Percentiles rank a stretch among this genome's conserved stretches.
These are phyloP conservation scores for Meandrina meandrites DNA, from an alignment of 92 coral and sea anemone genomes.

Conservation along the genomic window DNA sequence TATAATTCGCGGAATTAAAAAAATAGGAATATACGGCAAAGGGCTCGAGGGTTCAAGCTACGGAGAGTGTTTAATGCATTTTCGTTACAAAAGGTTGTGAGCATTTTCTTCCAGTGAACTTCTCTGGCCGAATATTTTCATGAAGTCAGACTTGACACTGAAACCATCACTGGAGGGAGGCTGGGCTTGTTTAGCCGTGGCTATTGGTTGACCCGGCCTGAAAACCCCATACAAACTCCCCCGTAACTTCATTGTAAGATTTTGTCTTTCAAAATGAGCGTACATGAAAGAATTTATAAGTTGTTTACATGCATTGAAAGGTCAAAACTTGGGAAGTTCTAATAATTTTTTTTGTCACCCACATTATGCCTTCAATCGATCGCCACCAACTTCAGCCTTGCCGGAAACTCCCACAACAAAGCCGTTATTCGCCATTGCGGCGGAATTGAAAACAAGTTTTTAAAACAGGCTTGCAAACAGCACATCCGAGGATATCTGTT, in stretches of 20 bases:
- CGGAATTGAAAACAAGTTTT: not conserved
- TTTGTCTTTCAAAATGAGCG: not conserved
- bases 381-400: not conserved
- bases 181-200: not conserved
- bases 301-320: not conserved
- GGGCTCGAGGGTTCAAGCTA: too few species aligned
- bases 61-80: not conserved
- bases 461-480: too few species aligned
- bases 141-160: too few species aligned
- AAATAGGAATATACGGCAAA: too few species aligned
- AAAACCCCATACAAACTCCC: not conserved
- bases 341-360: not conserved
- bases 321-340: not conserved
- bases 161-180: not conserved
- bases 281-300: not conserved
- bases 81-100: too few species aligned
- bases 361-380: not conserved
- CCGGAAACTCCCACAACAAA: not conserved
- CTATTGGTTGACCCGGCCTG: not conserved
- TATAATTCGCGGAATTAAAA: not conserved
- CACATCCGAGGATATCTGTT: not conserved
- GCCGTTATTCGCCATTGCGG: not conserved
- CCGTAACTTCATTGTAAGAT: not conserved
- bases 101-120: too few species aligned
- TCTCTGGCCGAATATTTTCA: too few species aligned